Conservation (phyloP, 2,113 vertebrate genomes). For the Numida meleagris region DNA sequence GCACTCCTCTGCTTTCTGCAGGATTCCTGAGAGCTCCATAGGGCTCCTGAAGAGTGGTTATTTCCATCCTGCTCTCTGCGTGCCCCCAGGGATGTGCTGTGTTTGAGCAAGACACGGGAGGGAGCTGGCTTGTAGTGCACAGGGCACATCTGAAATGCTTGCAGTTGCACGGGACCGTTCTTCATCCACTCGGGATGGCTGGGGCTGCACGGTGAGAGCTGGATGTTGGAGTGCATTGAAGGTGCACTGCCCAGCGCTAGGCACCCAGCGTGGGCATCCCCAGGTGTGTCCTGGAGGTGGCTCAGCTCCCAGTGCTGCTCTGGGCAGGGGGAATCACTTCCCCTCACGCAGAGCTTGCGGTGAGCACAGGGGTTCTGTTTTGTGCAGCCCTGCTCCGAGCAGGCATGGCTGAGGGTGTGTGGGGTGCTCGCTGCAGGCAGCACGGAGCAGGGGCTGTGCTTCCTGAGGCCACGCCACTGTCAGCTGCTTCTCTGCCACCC, state of each 20-base stretch:
- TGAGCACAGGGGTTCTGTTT: too few relatives aligned
- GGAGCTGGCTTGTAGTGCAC: not conserved
- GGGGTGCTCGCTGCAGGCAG: not conserved
- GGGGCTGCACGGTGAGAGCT: accelerated
- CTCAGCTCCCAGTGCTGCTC: not conserved
- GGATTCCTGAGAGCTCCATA: not conserved
- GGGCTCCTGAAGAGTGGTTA: not conserved
- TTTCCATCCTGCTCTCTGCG: not conserved
- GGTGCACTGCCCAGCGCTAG: too few relatives aligned
- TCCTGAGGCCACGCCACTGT: accelerated
- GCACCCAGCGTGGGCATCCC: not conserved
- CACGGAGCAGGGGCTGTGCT: not conserved
- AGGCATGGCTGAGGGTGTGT: not conserved
- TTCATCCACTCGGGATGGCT: not conserved
- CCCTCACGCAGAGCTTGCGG: not conserved
- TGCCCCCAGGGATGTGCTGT: not conserved
- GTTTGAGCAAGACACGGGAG: not conserved
- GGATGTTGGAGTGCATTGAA: too few relatives aligned
- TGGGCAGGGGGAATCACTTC: not conserved
- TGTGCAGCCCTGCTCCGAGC: not conserved
- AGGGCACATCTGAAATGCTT: accelerated
- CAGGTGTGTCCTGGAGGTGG: not conserved
- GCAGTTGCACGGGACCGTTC: accelerated
- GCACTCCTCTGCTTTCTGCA: not conserved
- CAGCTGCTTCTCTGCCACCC: not conserved